Evolutionary conservation across 2,888 invertebrate genomes (phyloP), one percentile per base, ranked within the genome.

Genomic region (Plebejus argus): DNA sequence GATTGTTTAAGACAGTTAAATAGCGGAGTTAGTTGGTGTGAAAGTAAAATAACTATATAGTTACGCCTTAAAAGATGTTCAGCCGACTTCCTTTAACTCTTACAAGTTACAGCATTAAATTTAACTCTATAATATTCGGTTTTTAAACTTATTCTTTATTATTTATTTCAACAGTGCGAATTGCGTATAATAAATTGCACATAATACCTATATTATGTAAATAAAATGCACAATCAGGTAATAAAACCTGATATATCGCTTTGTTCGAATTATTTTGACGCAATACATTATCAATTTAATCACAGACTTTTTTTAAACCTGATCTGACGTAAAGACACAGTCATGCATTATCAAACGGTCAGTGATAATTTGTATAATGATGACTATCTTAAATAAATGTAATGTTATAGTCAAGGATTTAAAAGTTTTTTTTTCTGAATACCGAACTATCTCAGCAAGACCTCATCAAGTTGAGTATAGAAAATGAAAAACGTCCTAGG

Each of bases 271-370:
- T 33, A 56, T 70, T 56, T 71, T 71, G 71, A 56, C 58, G 71
- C 56, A 77, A 56, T 76, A n/a, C n/a, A 58, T 76, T 78, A 78
- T 76, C 76, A 76, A 78, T 39, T 39, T 78, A 76, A 78, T 78
- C 76, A 76, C 53, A 61, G n/a, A 45, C 23, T 76, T 49, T 72
- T 72, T 77, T 39, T 33, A 71, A 56, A 61, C 20, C 15, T 35
- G 28, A 61, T 39, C 56, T 72, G 74, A 72, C 77, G 77, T 66
- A 61, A 72, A 77, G 15, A 20, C 66, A 66, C 10, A 35, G 70
- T 39, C 70, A 76, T 76, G 45, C 53, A 18, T 74, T 74, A 49
- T 74, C 71, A 71, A 71, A 39, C 45, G 74, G 28, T 23, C 74
- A 74, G 23, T 53, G 74, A 74, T 74, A 74, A 74, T 28, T n/a